Conservation (phyloP, 2,113 vertebrate species). For the Paracanthobrama guichenoti region DNA sequence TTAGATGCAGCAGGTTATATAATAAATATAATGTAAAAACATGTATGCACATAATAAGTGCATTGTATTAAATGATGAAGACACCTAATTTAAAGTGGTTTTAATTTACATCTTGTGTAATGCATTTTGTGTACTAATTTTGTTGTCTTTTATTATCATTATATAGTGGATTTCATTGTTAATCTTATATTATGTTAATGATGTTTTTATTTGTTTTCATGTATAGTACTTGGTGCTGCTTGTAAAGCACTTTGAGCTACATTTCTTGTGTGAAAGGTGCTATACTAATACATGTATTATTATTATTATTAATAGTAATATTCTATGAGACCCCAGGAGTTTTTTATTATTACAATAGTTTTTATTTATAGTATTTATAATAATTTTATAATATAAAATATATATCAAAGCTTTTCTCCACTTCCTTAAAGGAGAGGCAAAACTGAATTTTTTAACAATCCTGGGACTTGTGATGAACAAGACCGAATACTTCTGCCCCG, state of each 20-base stretch:
- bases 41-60: no score
- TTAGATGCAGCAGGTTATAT: no score
- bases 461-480: background rate
- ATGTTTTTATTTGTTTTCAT: background rate
- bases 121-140: background rate
- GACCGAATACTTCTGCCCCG: background rate
- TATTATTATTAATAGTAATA: no score
- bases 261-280: background rate
- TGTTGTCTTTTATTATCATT: no score
- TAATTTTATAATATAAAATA: no score
- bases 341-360: no score
- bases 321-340: no score
- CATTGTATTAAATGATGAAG: no score
- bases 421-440: background rate
- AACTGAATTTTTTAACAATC: background rate
- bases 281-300: no score
- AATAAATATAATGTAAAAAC: no score
- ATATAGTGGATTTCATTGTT: background rate
- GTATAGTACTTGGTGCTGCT: background rate
- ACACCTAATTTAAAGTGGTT: no score
- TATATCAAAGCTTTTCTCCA: background rate
- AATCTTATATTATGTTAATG: background rate
- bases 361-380: no score
- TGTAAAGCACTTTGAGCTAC: background rate
- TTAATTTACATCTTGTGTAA: background rate